Evolutionary conservation across 30 jellyfish, hydroid and myxozoan species (phyloP).

Genomic region (Chironex yamaguchii): DNA sequence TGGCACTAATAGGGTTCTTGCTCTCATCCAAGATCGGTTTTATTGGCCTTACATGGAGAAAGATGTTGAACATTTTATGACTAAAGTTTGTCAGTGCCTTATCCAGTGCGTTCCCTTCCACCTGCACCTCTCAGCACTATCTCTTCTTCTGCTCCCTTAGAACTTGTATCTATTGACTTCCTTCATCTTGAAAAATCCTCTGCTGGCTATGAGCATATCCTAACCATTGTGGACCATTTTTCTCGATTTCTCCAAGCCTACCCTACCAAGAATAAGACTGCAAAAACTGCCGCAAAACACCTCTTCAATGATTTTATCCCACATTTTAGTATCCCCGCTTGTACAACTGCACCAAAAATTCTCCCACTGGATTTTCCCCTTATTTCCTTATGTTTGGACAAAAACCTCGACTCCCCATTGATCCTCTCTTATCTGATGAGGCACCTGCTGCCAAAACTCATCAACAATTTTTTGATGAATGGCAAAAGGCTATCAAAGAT

Average conservation of each 20-base stretch:
- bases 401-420: conserved; percentile 36
- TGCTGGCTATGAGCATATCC: conserved; percentile 60
- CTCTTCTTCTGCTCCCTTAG: conserved; percentile 37
- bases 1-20: not conserved
- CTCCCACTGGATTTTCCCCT: conserved; percentile 57
- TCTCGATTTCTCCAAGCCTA: conserved; percentile 53
- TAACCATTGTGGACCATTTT: conserved; percentile 52
- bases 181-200: conserved; percentile 38
- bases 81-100: not conserved
- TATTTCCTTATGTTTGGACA: conserved; percentile 53
- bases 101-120: not conserved
- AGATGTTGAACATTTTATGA: conserved; percentile 10
- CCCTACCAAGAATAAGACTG: conserved; percentile 50
- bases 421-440: not conserved
- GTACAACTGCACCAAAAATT: conserved; percentile 43
- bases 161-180: conserved; percentile 40
- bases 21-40: not conserved
- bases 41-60: conserved; percentile 31
- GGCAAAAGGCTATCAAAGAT: conserved; percentile 7
- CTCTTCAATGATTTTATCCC: conserved; percentile 43
- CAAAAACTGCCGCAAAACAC: conserved; percentile 26
- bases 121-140: conserved; percentile 1
- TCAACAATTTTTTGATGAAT: not conserved
- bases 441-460: not conserved
- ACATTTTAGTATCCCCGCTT: conserved; percentile 45